A percentile compares a stretch with the other conserved stretches of the same genome.
Evolutionary conservation across 2,113 vertebrate species (phyloP).

Genomic region (Delphinapterus leucas): DNA sequence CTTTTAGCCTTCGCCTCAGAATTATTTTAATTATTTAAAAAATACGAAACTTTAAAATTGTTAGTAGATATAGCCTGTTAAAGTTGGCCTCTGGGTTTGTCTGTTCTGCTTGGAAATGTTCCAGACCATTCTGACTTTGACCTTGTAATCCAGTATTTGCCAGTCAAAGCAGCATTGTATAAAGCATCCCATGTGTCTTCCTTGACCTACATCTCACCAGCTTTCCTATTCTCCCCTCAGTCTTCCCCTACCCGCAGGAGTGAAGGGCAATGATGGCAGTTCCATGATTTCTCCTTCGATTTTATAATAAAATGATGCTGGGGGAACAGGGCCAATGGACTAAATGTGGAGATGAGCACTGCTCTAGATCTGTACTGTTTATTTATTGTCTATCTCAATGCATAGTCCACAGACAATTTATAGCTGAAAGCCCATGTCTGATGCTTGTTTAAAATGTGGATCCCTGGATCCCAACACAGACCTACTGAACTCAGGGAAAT

Average conservation of each 20-base stretch:
- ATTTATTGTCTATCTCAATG: background rate
- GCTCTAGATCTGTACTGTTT: background rate
- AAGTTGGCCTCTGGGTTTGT: background rate
- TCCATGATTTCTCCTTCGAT: background rate
- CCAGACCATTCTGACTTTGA: constrained; percentile 8
- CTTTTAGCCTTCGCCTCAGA: background rate
- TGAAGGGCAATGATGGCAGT: background rate
- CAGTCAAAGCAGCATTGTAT: constrained; percentile 36
- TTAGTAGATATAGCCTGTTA: background rate
- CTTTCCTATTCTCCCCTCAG: background rate
- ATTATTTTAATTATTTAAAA: constrained; percentile 38
- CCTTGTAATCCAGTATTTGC: constrained; percentile 15
- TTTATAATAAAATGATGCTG: background rate
- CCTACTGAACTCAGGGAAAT: background rate
- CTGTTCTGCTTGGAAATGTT: constrained; percentile 16
- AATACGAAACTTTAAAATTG: background rate
- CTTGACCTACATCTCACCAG: background rate
- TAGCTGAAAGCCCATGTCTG: background rate
- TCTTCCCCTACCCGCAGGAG: background rate
- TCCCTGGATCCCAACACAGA: background rate
- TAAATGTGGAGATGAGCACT: background rate
- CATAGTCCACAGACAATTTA: background rate
- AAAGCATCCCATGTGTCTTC: background rate
- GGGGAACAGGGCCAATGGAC: background rate
- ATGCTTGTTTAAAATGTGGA: background rate